Evolutionary conservation across 2,888 invertebrate species (phyloP).

Genomic region (Apodemia mormo): DNA sequence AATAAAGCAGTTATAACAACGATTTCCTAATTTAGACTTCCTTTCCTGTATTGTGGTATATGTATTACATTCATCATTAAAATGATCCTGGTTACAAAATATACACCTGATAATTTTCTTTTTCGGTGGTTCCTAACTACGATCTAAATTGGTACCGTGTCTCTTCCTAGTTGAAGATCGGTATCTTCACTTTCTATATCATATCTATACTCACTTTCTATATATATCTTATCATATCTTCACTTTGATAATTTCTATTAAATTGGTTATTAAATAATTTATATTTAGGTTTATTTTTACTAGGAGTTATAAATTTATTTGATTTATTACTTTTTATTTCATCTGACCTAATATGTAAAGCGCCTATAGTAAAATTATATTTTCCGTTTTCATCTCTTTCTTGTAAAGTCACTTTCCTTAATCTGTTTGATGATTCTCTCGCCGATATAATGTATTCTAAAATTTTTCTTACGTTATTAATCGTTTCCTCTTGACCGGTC

Average conservation of each 20-base stretch:
- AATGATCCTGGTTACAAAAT: too few relatives aligned
- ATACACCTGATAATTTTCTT: slow-evolving; percentile 21
- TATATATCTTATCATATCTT: too few relatives aligned
- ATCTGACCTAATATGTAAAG: slow-evolving; percentile 20
- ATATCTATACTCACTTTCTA: too few relatives aligned
- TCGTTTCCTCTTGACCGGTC: slow-evolving; percentile 24
- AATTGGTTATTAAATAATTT: neutral
- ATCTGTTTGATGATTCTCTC: slow-evolving; percentile 24
- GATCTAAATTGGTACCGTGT: neutral
- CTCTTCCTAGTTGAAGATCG: neutral
- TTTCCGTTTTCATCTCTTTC: slow-evolving; percentile 7
- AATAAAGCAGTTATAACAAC: too few relatives aligned
- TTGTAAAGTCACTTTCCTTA: neutral
- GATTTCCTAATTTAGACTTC: too few relatives aligned
- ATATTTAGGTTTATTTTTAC: neutral
- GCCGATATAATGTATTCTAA: slow-evolving; percentile 32
- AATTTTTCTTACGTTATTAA: slow-evolving; percentile 26
- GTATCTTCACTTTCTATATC: too few relatives aligned
- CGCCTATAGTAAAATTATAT: slow-evolving; percentile 21
- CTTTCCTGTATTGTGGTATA: too few relatives aligned
- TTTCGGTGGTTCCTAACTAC: neutral
- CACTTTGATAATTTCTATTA: neutral
- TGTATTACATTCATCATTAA: too few relatives aligned
- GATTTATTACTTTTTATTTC: neutral
- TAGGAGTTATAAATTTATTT: neutral